Evolutionary conservation across 2,113 vertebrate species (phyloP), one percentile per base, ranked within the genome.

Genomic region (Leptodactylus fuscus): DNA sequence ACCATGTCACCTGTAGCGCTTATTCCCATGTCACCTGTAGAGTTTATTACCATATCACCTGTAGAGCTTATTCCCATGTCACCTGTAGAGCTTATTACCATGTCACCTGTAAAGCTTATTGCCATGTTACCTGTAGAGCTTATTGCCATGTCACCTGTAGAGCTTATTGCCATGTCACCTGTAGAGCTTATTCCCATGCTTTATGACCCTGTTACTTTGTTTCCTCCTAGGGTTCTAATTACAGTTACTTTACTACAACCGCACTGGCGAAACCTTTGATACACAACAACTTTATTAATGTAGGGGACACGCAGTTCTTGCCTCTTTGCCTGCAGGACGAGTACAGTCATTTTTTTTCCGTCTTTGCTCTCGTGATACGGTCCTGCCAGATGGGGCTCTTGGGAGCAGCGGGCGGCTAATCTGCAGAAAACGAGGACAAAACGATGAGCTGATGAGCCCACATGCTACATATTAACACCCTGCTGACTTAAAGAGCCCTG

Each of bases 401-500:
- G 75, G 84, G 84, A 85, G 46, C 76, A 73, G 76, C 65, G 51
- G 84, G 76, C 34, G 67, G 84, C 77, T 85, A 85, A 85, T 85
- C 76, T 85, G 49, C 32, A 81, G 49, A 38, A 85, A 85, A 85
- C 84, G 77, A 85, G 75, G 76, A 85, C 77, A 85, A 85, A 85
- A 81, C 53, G 77, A 73, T 73, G 84, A 85, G 84, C 20, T 58
- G 76, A 80, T 81, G 84, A 85, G 77, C 41, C 84, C 84, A 85
- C 67, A 81, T 85, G 84, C 77, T 85, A 81, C 65, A 81, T 85
- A 85, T 85, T 79, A 85, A 79, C 84, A 85, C 84, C 84, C 84
- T 60, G 65, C 84, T 85, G 67, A 85, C 77, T 81, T 85, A 73
- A 85, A 71, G 53, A 71, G 75, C 84, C 84, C 65, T 58, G n/a